Base-by-base conservation (phyloP, 2,888 invertebrate species). In the Caenorhabditis virilis region DNA sequence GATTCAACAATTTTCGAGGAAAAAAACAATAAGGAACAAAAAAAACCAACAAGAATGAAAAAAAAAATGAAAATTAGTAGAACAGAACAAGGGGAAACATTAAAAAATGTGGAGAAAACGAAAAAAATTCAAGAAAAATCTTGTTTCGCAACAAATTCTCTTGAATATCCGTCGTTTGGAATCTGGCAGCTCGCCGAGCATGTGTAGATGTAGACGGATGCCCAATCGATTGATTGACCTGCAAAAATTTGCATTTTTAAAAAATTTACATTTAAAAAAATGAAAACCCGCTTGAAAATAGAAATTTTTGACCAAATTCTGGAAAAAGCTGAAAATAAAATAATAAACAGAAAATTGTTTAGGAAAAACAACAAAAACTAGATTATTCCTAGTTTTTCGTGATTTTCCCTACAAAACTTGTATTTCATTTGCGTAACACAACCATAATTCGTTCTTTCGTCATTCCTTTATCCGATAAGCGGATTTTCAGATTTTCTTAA, bases 121-220 rank as follows among this genome's bases (percentile, higher is more conserved):
- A 25, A 23, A 23, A 33, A 36, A 13, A 7, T 7, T n/a, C 47
- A 42, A 42, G 15, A 9, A 42, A 42, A 22, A 42, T 77, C 78
- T 57, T 81, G 81, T 38, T 81, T 82, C 59, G 72, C 63, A 26
- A 75, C 74, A 51, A 75, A 78, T 47, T 82, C 81, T 22, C 63
- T 45, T 2, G 75, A 88, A 84, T 95, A 95, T 9, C 87, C 88
- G 56, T 84, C 83, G 9, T 77, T 77, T 15, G 88, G 88, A 58
- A 85, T 78, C 61, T 84, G 84, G 82, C 95, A 97, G 84, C 90
- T 92, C 18, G 87, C 85, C 80, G 88, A 87, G 83, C 97, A 97
- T 0, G 93, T 92, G 84, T 90, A 97, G 23, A 95, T 85, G 45
- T 88, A 88, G 49, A 97, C 84, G 18, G 91, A 89, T 22, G 95